Evolutionary conservation across 1,140 invertebrate genomes (phyloP).

Genomic region (Metopolophium dirhodum): DNA sequence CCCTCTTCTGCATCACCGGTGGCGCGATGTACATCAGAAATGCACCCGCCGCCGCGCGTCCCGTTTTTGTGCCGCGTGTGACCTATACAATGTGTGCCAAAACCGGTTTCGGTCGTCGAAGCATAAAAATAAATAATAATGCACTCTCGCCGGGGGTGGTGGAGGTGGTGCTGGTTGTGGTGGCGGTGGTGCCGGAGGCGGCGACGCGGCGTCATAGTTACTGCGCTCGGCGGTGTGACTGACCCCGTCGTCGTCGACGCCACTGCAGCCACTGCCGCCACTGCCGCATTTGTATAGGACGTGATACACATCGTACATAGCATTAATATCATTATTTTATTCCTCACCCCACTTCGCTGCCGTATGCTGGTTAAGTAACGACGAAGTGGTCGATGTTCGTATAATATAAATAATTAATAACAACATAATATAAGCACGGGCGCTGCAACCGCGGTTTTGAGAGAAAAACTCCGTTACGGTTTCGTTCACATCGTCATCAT

Average conservation of each 20-base stretch:
- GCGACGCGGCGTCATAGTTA: slow-evolving; percentile 21
- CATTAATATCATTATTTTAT: neutral
- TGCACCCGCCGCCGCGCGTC: neutral
- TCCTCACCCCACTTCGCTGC: neutral
- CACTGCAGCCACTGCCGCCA: neutral
- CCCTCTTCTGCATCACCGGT: neutral
- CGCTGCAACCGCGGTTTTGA: neutral
- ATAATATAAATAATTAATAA: neutral
- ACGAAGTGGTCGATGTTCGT: neutral
- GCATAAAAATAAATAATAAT: slow-evolving; percentile 32
- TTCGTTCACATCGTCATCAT: neutral
- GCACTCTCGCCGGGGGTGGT: neutral
- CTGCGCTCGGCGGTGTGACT: slow-evolving; percentile 40
- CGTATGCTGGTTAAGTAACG: neutral
- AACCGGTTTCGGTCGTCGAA: slow-evolving; percentile 36
- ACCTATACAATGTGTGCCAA: slow-evolving; percentile 42
- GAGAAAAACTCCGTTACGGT: neutral
- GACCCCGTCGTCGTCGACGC: slow-evolving; percentile 19
- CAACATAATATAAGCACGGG: neutral
- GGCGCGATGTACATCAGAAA: neutral
- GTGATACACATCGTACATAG: neutral
- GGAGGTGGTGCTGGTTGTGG: neutral
- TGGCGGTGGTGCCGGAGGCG: neutral
- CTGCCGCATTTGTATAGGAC: neutral
- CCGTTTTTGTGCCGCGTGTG: neutral